phyloP scores from a whole-genome alignment of 2,888 invertebrate genomes.

The Lamproptera curius region DNA sequence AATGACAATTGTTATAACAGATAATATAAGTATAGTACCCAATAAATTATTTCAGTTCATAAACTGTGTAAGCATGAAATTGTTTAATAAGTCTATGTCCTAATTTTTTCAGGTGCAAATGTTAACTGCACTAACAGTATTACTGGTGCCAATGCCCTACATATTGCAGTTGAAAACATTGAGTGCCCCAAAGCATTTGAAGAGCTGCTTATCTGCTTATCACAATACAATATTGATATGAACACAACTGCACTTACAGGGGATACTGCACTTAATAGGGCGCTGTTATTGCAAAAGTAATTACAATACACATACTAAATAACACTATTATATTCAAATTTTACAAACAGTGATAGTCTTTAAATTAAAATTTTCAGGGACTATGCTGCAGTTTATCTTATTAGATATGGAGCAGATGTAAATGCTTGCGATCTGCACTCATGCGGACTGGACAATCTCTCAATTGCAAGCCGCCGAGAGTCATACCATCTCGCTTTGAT shows the following conservation, averaged over 20 bases:
- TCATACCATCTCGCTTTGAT: constrained; percentile 48
- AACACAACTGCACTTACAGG: constrained; percentile 64
- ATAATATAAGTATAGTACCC: too few species aligned
- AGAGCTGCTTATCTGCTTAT: constrained; percentile 66
- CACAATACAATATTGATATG: constrained; percentile 64
- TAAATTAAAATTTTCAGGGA: constrained; percentile 44
- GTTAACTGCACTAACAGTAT: constrained; percentile 72
- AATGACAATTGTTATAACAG: too few species aligned
- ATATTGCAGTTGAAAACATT: constrained; percentile 79
- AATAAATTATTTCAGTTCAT: too few species aligned
- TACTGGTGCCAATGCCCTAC: constrained; percentile 78
- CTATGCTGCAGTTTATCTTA: constrained; percentile 73
- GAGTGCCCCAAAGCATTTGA: constrained; percentile 70
- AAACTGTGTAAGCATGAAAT: too few species aligned
- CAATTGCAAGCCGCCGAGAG: constrained; percentile 66
- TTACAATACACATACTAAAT: constrained; percentile 17
- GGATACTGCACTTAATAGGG: constrained; percentile 74
- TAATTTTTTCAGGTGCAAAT: constrained; percentile 70
- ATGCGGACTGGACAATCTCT: constrained; percentile 75
- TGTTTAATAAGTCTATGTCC: too few species aligned
- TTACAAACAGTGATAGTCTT: background rate
- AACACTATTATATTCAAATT: background rate
- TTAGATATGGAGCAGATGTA: constrained; percentile 81
- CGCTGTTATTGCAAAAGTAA: constrained; percentile 69
- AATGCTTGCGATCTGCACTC: constrained; percentile 77